Percentiles rank a stretch among this genome's conserved stretches.
Evolutionary conservation across 1,140 invertebrate species (phyloP).

Genomic region (Drosophila dunni): DNA sequence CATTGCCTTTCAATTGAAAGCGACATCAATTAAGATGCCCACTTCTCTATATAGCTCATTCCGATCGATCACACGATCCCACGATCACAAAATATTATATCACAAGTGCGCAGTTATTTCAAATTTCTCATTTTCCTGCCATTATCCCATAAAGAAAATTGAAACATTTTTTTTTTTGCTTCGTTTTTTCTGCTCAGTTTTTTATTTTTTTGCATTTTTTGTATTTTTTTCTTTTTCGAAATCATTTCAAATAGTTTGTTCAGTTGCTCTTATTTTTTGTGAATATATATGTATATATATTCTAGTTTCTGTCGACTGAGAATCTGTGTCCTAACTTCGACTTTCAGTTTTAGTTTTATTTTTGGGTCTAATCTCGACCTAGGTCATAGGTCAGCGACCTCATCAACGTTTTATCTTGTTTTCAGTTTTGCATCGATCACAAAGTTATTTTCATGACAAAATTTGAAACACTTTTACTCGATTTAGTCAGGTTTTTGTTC

Average conservation of each 20-base stretch:
- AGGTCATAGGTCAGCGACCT: not conserved
- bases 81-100: slow-evolving; percentile 5
- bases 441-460: slow-evolving; percentile 65
- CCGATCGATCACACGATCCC: slow-evolving; percentile 5
- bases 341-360: slow-evolving; percentile 11
- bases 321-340: slow-evolving; percentile 16
- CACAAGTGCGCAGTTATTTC: slow-evolving; percentile 2
- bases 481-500: slow-evolving; percentile 6
- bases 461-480: slow-evolving; percentile 63
- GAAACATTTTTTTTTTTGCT: slow-evolving; percentile 17
- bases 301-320: not conserved
- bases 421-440: slow-evolving; percentile 39
- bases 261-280: not conserved
- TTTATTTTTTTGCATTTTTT: slow-evolving; percentile 20
- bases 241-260: slow-evolving; percentile 36
- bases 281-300: no score
- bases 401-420: not conserved
- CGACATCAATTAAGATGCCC: not conserved
- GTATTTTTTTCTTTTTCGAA: slow-evolving; percentile 23
- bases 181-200: slow-evolving; percentile 8
- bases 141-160: not conserved
- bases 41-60: not conserved
- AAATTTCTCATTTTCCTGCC: not conserved
- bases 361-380: slow-evolving; percentile 3
- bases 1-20: slow-evolving; percentile 20